Evolutionary conservation across 2,113 vertebrate species (phyloP).

Genomic region (Phocoena sinus): DNA sequence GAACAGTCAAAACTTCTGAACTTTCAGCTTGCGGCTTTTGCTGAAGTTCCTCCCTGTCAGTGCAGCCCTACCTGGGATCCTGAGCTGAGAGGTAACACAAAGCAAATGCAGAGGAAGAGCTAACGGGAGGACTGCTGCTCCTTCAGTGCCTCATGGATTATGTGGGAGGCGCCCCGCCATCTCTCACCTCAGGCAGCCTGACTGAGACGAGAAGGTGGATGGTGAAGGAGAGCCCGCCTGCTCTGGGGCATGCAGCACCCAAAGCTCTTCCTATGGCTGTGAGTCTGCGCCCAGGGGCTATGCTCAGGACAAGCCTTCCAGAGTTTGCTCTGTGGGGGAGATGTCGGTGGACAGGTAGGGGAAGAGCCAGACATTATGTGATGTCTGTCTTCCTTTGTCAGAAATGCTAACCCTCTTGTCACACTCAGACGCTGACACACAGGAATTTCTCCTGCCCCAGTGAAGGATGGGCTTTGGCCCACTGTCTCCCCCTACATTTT

Average conservation of each 20-base stretch:
- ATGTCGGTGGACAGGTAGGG: background rate
- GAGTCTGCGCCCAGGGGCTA: background rate
- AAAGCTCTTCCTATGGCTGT: background rate
- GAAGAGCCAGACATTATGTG: background rate
- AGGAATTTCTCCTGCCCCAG: background rate
- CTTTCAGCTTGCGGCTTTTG: background rate
- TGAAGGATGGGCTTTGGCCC: background rate
- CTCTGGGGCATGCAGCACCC: background rate
- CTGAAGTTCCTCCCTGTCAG: background rate
- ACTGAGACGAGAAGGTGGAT: background rate
- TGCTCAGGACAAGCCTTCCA: background rate
- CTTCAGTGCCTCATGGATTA: background rate
- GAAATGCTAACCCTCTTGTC: background rate
- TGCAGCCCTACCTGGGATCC: background rate
- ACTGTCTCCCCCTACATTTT: background rate
- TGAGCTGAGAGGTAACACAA: background rate
- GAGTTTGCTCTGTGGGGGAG: background rate
- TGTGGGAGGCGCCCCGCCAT: background rate
- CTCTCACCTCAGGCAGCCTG: background rate
- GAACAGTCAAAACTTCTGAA: background rate
- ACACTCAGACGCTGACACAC: background rate
- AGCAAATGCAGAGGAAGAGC: background rate
- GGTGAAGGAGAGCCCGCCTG: background rate
- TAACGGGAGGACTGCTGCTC: background rate
- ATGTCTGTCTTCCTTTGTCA: background rate